Evolutionary conservation across 2,888 invertebrate genomes (phyloP), one percentile per base, ranked within the genome.

Genomic region (Eupeodes luniger): DNA sequence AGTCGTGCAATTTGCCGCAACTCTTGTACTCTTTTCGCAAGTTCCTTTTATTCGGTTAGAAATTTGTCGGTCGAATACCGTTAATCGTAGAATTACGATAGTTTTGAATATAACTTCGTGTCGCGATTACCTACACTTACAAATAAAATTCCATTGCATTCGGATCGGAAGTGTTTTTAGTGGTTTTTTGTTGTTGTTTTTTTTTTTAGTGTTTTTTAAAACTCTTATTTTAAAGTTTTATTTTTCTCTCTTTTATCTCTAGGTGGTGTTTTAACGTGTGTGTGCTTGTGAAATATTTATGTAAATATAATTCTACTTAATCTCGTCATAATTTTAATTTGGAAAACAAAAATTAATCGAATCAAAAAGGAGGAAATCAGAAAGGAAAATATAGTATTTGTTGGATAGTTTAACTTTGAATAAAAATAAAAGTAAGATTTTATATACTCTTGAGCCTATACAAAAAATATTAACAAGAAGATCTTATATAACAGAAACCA

Each of bases 1-100:
- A 16, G 67, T 69, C 16, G 19, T 82, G 75, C 44, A 75, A 76
- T 80, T 78, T 86, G 76, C 86, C 86, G 79, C 79, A 79, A 86
- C 79, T 75, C 79, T 59, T 79, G 79, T 40, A 40, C 40, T 40
- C 51, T 78, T 75, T 70, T 47, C 57, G 49, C 74, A 12, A 82
- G 55, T 72, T 27, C 61, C 57, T 59, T 34, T 77, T 61, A 61
- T 72, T 78, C 74, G 85, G 74, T 16, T 74, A 36, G 72, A 72
- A 72, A 74, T 47, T 82, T 78, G 72, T 70, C n/a, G 62, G 53
- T 57, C 44, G 51, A 62, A 7, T 16, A 47, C 53, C 36, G 51
- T 51, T 66, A 72, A 72, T 59, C 59, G 47, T 49, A 72, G 7
- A 36, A 55, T 57, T 47, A 72, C 72, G 47, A 27, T 34, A 19